These are phyloP conservation scores for Euzetes globulus DNA, from an alignment of 2,888 invertebrate genomes.

Conservation along the genomic window DNA sequence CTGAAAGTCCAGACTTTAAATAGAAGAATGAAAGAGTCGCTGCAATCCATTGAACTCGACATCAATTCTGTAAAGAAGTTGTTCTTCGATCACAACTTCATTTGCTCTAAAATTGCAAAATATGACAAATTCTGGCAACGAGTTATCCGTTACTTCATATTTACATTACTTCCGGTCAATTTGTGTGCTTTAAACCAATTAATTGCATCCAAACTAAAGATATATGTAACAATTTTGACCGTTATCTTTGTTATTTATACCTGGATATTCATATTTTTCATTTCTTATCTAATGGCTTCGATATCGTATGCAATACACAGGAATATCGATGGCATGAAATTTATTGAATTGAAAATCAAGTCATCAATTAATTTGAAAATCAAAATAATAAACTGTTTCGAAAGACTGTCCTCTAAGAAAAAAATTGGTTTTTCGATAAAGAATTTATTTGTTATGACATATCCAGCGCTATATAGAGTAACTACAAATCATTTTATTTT, in stretches of 20 bases:
- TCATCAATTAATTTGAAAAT: background rate
- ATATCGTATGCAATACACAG: background rate
- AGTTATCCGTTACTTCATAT: background rate
- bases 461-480: conserved; percentile 4
- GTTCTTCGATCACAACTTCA: background rate
- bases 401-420: background rate
- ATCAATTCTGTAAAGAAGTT: background rate
- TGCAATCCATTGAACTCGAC: background rate
- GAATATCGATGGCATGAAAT: background rate
- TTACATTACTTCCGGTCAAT: background rate
- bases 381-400: background rate
- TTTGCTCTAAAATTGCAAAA: background rate
- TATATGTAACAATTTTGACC: background rate
- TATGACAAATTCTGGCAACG: background rate
- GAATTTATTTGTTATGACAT: background rate
- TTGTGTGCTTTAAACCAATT: background rate
- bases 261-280: background rate
- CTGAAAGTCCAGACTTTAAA: background rate
- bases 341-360: background rate
- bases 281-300: background rate
- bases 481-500: background rate
- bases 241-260: background rate
- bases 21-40: background rate
- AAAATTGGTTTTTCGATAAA: background rate
- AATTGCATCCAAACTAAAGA: background rate